Conservation (phyloP, 2,888 invertebrate species). For the Troides helena region DNA sequence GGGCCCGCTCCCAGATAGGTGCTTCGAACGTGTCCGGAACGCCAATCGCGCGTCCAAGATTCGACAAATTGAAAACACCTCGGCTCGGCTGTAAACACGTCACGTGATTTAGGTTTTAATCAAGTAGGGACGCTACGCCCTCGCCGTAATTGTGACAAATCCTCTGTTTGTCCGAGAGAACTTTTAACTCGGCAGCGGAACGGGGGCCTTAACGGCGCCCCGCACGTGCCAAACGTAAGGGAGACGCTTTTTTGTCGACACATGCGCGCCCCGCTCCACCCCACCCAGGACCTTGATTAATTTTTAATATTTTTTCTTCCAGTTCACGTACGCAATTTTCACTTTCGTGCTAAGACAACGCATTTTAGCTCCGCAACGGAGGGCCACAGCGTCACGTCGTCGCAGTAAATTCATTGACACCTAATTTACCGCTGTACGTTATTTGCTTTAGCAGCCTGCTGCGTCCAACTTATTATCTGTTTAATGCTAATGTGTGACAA, state of each 20-base stretch:
- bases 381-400: slow-evolving; percentile 42
- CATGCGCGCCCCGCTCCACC: slow-evolving; percentile 65
- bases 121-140: slow-evolving; percentile 77
- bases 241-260: slow-evolving; percentile 77
- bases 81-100: slow-evolving; percentile 79
- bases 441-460: slow-evolving; percentile 47
- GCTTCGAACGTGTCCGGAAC: slow-evolving; percentile 76
- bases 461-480: slow-evolving; percentile 52
- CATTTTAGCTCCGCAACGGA: slow-evolving; percentile 39
- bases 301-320: slow-evolving; percentile 80
- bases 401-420: slow-evolving; percentile 51
- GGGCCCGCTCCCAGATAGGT: slow-evolving; percentile 72
- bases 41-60: slow-evolving; percentile 72
- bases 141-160: slow-evolving; percentile 80
- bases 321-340: slow-evolving; percentile 80
- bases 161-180: slow-evolving; percentile 80
- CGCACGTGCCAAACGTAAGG: slow-evolving; percentile 73
- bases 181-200: slow-evolving; percentile 75
- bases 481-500: slow-evolving; percentile 61
- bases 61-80: slow-evolving; percentile 80
- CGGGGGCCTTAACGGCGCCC: slow-evolving; percentile 70
- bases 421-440: slow-evolving; percentile 40
- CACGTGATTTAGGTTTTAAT: slow-evolving; percentile 81
- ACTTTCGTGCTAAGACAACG: slow-evolving; percentile 67
- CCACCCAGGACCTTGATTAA: slow-evolving; percentile 68